These are phyloP conservation scores for Brachypteracias leptosomus DNA, from an alignment of 2,113 vertebrate species.

Conservation along the genomic window DNA sequence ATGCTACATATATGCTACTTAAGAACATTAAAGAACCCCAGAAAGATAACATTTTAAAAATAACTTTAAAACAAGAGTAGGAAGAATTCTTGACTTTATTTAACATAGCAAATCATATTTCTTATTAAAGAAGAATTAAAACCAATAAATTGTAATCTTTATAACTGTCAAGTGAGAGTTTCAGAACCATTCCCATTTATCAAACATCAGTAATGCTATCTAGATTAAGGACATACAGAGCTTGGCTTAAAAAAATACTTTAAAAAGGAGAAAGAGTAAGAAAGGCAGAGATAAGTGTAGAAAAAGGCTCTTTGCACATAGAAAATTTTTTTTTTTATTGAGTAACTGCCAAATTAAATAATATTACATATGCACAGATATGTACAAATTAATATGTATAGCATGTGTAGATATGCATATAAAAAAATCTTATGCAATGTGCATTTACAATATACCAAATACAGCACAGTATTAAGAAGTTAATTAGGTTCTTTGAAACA, in stretches of 20 bases:
- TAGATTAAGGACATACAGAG: background rate
- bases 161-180: background rate
- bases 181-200: background rate
- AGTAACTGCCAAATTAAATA: background rate
- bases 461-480: background rate
- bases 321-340: background rate
- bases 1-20: background rate
- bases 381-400: background rate
- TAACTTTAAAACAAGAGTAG: background rate
- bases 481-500: background rate
- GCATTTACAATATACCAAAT: background rate
- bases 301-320: background rate
- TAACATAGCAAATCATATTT: background rate
- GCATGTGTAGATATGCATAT: background rate
- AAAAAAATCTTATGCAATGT: background rate
- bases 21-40: rapidly evolving
- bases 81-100: background rate
- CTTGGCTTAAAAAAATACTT: background rate
- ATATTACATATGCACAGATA: background rate
- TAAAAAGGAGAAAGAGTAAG: background rate
- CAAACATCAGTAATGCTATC: background rate
- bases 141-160: background rate
- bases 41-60: background rate
- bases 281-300: background rate
- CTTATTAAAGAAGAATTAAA: background rate